Percentiles rank a stretch among this genome's conserved stretches.
These are phyloP conservation scores for Eurosta solidaginis DNA, from an alignment of 1,140 invertebrate genomes.

Conservation along the genomic window DNA sequence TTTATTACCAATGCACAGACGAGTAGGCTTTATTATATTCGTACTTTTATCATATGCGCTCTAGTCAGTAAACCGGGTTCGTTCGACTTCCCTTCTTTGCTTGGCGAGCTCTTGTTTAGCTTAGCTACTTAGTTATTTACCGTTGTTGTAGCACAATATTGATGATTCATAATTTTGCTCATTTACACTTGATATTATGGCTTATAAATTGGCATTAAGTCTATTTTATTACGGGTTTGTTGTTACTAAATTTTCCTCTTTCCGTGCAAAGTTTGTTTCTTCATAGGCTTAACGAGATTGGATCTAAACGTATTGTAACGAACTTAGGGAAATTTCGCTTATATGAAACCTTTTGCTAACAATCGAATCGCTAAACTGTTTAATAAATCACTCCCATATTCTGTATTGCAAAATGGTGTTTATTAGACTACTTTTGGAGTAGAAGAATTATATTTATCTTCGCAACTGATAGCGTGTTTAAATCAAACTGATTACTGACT, in stretches of 20 bases:
- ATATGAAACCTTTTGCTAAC: too few species aligned
- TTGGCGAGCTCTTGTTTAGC: neutral
- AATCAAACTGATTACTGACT: too few species aligned
- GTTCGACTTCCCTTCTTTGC: neutral
- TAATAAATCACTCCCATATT: too few species aligned
- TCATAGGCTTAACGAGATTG: too few species aligned
- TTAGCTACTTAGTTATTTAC: neutral
- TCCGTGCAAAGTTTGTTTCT: too few species aligned
- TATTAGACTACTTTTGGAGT: too few species aligned
- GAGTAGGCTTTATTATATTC: neutral
- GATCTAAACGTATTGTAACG: too few species aligned
- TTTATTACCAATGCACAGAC: neutral
- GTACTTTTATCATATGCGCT: neutral
- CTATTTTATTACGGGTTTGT: neutral
- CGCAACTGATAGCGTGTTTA: too few species aligned
- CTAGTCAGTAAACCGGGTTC: neutral
- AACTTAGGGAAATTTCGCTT: too few species aligned
- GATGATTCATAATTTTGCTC: conserved; percentile 22
- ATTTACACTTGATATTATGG: neutral
- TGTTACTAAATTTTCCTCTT: neutral
- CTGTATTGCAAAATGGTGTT: too few species aligned
- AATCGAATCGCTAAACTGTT: too few species aligned
- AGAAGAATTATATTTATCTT: too few species aligned
- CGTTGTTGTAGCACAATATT: neutral
- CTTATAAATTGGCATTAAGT: neutral